Conservation (phyloP, 2,113 vertebrate species). For the Sarotherodon lohbergeri region DNA sequence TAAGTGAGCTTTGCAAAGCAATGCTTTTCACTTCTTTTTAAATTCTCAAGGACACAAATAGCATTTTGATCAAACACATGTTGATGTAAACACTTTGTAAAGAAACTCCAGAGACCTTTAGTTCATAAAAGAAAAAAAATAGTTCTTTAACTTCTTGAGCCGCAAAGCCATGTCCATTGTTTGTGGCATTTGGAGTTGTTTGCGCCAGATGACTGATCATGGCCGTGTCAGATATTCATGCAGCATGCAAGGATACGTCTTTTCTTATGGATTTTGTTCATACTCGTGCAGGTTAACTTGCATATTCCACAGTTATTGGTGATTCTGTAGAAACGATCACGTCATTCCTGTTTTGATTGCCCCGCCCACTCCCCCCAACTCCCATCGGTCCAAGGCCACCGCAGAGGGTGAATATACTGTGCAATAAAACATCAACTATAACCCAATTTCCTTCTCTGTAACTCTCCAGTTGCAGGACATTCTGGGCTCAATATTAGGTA, state of each 20-base stretch:
- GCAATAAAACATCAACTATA: constrained; percentile 35
- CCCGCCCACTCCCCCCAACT: background rate
- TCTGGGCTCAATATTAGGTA: constrained; percentile 32
- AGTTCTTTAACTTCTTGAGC: background rate
- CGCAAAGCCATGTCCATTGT: background rate
- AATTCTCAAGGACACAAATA: background rate
- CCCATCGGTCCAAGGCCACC: constrained; percentile 20
- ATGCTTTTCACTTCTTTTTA: background rate
- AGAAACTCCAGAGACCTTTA: background rate
- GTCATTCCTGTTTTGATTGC: background rate
- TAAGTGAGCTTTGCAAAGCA: background rate
- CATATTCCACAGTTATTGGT: background rate
- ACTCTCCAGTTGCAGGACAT: constrained; percentile 14
- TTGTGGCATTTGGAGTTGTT: background rate
- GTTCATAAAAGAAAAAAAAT: background rate
- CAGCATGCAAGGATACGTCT: background rate
- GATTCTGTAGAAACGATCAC: background rate
- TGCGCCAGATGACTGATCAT: background rate
- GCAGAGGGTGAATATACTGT: constrained; percentile 4
- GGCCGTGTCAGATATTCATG: background rate
- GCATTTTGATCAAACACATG: background rate
- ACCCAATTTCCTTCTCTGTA: constrained; percentile 16
- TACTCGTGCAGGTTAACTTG: background rate
- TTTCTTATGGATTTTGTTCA: background rate
- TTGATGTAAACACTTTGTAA: background rate